These are phyloP conservation scores for Talpa occidentalis DNA, from an alignment of 2,113 vertebrate species.

Conservation along the genomic window DNA sequence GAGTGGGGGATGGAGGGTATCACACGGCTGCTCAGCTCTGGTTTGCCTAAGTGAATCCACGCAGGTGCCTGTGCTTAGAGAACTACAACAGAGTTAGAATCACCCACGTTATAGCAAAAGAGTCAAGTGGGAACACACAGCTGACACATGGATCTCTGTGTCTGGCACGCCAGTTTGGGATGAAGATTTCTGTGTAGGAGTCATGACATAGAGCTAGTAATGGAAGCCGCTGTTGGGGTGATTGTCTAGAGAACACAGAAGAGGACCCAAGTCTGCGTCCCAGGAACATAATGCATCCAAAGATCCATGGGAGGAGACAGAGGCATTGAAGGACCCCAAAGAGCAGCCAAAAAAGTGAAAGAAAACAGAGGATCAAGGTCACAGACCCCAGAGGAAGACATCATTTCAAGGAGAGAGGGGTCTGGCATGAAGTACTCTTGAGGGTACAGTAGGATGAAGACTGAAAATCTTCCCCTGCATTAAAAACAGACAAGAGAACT, in stretches of 20 bases:
- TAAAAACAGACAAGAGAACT: neutral
- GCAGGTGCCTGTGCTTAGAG: neutral
- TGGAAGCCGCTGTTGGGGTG: neutral
- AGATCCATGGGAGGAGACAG: neutral
- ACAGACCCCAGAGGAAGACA: too few relatives aligned
- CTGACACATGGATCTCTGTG: neutral
- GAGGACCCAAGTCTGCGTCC: neutral
- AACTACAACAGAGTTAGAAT: neutral
- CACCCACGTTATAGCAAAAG: neutral
- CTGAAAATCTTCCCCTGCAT: neutral
- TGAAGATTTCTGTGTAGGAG: neutral
- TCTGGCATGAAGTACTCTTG: neutral
- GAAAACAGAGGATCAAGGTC: neutral
- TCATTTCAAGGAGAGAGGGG: neutral
- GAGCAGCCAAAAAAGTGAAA: neutral
- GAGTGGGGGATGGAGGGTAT: accelerated
- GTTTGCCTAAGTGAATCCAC: neutral
- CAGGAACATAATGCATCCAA: neutral
- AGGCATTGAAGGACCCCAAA: neutral
- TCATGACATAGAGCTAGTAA: accelerated
- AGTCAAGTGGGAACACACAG: neutral
- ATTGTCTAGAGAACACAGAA: neutral
- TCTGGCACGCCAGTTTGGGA: neutral
- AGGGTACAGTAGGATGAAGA: neutral
- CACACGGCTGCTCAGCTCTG: neutral